These are phyloP conservation scores for Formica selysi DNA, from an alignment of 1,140 invertebrate genomes.

Conservation along the genomic window DNA sequence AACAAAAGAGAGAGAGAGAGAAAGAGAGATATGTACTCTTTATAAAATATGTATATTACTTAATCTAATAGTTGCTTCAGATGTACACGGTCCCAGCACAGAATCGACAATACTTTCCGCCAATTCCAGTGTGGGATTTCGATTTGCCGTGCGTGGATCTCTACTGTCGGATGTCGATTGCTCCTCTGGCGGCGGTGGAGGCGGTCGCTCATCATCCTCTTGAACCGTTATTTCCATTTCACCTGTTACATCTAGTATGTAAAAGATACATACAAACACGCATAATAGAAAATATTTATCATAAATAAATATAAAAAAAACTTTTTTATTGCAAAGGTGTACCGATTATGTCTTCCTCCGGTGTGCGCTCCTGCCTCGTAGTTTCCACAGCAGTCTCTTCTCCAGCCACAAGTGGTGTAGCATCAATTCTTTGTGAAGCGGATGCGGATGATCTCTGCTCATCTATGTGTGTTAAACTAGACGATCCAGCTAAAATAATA, in stretches of 20 bases:
- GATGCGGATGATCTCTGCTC: constrained; percentile 77
- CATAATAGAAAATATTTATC: constrained; percentile 19
- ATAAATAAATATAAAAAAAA: constrained; percentile 42
- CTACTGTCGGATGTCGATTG: constrained; percentile 78
- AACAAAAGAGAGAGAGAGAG: too few species aligned
- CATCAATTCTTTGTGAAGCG: constrained; percentile 75
- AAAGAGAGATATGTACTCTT: too few species aligned
- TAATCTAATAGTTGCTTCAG: constrained; percentile 78
- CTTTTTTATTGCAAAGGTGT: constrained; percentile 3
- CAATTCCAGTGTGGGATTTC: constrained; percentile 80
- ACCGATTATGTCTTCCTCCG: constrained; percentile 83
- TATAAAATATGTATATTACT: constrained; percentile 65
- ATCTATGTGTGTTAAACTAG: constrained; percentile 75
- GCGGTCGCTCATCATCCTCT: constrained; percentile 82
- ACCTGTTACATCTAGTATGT: constrained; percentile 80
- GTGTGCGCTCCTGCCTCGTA: constrained; percentile 67
- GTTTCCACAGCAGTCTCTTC: constrained; percentile 78
- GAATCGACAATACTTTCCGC: constrained; percentile 84
- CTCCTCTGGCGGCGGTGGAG: constrained; percentile 74
- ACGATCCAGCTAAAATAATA: constrained; percentile 74
- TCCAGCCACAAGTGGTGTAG: constrained; percentile 71
- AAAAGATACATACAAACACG: constrained; percentile 48
- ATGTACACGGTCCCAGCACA: constrained; percentile 78
- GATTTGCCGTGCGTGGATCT: constrained; percentile 74
- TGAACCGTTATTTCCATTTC: constrained; percentile 85